A percentile compares a stretch with the other conserved stretches of the same genome.
Evolutionary conservation across 1,140 invertebrate genomes (phyloP).

Genomic region (Lepeophtheirus salmonis): DNA sequence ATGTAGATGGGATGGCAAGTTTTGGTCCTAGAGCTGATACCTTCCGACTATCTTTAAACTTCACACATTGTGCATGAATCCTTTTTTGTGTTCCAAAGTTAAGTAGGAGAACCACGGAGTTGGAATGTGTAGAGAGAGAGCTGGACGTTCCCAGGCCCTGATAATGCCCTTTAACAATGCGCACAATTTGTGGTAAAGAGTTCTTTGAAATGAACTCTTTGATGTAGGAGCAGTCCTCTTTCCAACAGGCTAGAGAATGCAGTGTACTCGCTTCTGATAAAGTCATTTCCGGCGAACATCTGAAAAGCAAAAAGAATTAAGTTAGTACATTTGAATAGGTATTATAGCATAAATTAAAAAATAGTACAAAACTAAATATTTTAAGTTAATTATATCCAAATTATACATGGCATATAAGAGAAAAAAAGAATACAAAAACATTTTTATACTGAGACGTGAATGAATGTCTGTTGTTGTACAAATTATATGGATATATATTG

Average conservation of each 20-base stretch:
- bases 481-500: too few relatives aligned
- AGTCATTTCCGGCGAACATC: conserved; percentile 19
- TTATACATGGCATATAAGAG: too few relatives aligned
- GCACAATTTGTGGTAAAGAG: conserved; percentile 58
- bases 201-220: conserved; percentile 58
- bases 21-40: conserved; percentile 56
- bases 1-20: conserved; percentile 68
- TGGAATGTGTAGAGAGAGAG: conserved; percentile 54
- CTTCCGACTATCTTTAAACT: conserved; percentile 54
- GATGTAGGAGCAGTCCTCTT: conserved; percentile 52
- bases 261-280: conserved; percentile 23
- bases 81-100: conserved; percentile 61
- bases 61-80: conserved; percentile 65
- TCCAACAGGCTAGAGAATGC: conserved; percentile 41
- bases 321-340: too few relatives aligned
- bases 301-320: conserved; percentile 2
- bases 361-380: too few relatives aligned
- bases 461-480: too few relatives aligned
- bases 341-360: too few relatives aligned
- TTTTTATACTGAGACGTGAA: too few relatives aligned
- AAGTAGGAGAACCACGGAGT: conserved; percentile 60
- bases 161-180: conserved; percentile 79
- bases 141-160: conserved; percentile 65
- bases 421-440: too few relatives aligned
- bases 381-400: too few relatives aligned